Conservation (phyloP, 64 coral and sea anemone genomes). For the Catalaphyllia jardinei region DNA sequence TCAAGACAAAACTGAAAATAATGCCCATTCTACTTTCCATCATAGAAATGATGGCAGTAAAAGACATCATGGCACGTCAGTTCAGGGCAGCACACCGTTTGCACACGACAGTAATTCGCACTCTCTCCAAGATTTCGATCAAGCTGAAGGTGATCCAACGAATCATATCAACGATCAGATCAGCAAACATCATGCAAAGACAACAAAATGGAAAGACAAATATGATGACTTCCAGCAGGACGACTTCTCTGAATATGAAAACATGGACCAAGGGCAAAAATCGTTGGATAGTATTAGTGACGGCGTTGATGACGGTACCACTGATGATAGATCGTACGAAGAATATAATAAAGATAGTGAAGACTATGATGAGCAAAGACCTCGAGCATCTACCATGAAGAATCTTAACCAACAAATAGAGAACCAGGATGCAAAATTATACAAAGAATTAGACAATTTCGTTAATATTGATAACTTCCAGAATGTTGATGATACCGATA, state of each 20-base stretch:
- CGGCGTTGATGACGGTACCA: not conserved
- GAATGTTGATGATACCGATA: slow-evolving; percentile 15
- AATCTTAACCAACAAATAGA: not conserved
- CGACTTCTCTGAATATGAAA: not conserved
- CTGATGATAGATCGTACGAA: not conserved
- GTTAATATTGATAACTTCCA: not conserved
- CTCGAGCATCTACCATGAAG: not conserved
- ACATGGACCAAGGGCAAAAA: not conserved
- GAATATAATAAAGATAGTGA: not conserved
- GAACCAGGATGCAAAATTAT: slow-evolving; percentile 20
- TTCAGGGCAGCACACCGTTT: not conserved
- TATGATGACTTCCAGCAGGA: not conserved
- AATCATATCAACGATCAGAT: not conserved
- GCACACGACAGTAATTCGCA: not conserved
- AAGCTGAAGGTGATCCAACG: not conserved
- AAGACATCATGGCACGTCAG: not conserved
- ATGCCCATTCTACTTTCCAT: not conserved
- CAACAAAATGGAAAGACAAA: slow-evolving; percentile 1
- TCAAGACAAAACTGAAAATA: not conserved
- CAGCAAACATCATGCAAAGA: not conserved
- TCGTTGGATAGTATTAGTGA: not conserved
- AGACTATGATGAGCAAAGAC: not conserved
- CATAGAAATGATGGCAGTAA: not conserved
- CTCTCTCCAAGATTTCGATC: not conserved
- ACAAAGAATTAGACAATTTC: slow-evolving; percentile 26